Conservation (phyloP, 2,797 vertebrate genomes). For the Lacerta agilis region DNA sequence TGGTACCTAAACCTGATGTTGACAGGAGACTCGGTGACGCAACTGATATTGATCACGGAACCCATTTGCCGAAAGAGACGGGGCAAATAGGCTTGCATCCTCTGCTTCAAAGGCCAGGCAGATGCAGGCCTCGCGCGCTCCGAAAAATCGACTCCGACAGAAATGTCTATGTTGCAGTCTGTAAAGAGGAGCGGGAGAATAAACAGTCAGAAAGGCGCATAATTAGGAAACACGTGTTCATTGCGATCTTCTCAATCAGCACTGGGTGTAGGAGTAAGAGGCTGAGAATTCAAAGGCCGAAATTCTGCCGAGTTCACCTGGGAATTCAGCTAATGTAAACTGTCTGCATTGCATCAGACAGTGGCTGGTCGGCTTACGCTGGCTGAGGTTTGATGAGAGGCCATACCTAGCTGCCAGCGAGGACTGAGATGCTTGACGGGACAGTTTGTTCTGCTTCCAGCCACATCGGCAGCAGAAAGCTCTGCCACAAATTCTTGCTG, state of each 20-base stretch:
- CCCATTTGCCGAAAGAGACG: slow-evolving; percentile 76
- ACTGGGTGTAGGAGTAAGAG: not conserved
- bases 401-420: not conserved
- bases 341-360: not conserved
- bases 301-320: not conserved
- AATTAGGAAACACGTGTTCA: not conserved
- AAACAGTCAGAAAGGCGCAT: not conserved
- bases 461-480: not conserved
- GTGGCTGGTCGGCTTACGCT: not conserved
- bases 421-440: not conserved
- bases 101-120: slow-evolving; percentile 73
- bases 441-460: not conserved
- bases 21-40: slow-evolving; percentile 35
- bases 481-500: not conserved
- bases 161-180: slow-evolving; percentile 85
- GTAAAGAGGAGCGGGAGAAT: slow-evolving; percentile 41
- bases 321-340: not conserved
- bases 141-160: slow-evolving; percentile 86
- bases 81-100: slow-evolving; percentile 78
- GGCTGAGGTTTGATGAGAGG: not conserved
- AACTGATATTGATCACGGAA: slow-evolving; percentile 79
- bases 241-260: not conserved
- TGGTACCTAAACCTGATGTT: slow-evolving; percentile 77
- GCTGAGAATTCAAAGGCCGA: not conserved
- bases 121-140: slow-evolving; percentile 1